A percentile compares a stretch with the other conserved stretches of the same genome.
Conservation (phyloP, 2,888 invertebrate species). For the Phortica magna region DNA sequence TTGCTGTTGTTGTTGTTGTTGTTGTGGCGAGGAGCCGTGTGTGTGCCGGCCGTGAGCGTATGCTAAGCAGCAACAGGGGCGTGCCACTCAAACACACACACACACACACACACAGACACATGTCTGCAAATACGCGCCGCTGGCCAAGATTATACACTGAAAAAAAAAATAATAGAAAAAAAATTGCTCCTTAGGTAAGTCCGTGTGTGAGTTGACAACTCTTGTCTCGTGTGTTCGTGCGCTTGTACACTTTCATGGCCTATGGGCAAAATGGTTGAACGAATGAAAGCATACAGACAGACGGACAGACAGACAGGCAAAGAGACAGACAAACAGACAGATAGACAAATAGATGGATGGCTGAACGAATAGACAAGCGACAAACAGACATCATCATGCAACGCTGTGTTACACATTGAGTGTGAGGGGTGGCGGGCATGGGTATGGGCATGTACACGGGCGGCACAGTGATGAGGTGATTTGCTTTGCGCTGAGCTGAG, state of each 20-base stretch:
- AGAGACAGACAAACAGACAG: neutral
- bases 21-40: neutral
- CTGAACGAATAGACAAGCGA: neutral
- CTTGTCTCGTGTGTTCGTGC: neutral
- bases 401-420: too few relatives aligned
- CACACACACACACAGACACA: neutral
- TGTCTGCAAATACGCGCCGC: neutral
- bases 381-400: neutral
- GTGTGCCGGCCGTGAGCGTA: neutral
- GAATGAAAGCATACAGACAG: neutral
- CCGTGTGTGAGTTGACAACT: neutral
- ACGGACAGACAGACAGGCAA: neutral
- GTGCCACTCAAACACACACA: neutral
- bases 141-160: too few relatives aligned
- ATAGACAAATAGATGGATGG: neutral
- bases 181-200: neutral
- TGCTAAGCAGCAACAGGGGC: neutral
- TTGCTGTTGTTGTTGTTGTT: neutral
- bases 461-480: too few relatives aligned
- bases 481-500: too few relatives aligned
- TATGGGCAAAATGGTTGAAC: conserved; percentile 3
- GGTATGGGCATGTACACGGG: too few relatives aligned
- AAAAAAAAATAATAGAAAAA: too few relatives aligned
- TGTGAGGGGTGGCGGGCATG: too few relatives aligned
- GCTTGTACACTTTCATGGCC: conserved; percentile 18